Base-by-base conservation (phyloP, 1,140 invertebrate genomes). In the Drosophila azteca region DNA sequence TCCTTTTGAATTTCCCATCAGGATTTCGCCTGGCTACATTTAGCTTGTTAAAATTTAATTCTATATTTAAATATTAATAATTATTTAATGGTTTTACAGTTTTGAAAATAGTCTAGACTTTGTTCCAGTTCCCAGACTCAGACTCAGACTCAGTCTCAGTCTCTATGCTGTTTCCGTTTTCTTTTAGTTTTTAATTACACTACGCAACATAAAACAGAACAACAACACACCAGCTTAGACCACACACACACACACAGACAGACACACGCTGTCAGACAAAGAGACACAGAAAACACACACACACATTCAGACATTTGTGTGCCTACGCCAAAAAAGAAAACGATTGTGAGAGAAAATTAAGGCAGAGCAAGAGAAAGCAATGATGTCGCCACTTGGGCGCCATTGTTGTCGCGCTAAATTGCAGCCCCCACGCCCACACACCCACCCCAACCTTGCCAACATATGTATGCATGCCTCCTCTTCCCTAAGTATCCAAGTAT, bases 351-450 rank as follows among this genome's bases (percentile, higher is more conserved):
- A 64, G 41, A 43, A 67, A 26, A 45, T 44, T 29, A 24, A 26
- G 41, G 46, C 15, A 44, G 4, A 52, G 49, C 11, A 41, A 41
- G 52, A 52, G 49, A n/a, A 41, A 41, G 52, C 71, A 51, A 64
- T 50, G 45, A 20, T 48, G 52, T 61, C 66, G 67, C 59, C 44
- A 49, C 51, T 57, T 78, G 71, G 70, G 39, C 65, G 48, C 49
- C 62, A 70, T 83, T 83, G 79, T 78, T 83, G 70, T 78, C 41
- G 72, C 58, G 79, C 79, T 83, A 78, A 83, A 75, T 75, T 83
- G 61, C 60, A 55, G 41, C 63, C 39, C 31, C 43, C 39, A 52
- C 31, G 22, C 45, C 60, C 35, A 41, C 20, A 22, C 6, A 15
- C 17, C 48, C 24, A 20, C 8, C 15, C n/a, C 20, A 15, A 35